Evolutionary conservation across 2,888 invertebrate genomes (phyloP).

Genomic region (Microplitis deprimator): DNA sequence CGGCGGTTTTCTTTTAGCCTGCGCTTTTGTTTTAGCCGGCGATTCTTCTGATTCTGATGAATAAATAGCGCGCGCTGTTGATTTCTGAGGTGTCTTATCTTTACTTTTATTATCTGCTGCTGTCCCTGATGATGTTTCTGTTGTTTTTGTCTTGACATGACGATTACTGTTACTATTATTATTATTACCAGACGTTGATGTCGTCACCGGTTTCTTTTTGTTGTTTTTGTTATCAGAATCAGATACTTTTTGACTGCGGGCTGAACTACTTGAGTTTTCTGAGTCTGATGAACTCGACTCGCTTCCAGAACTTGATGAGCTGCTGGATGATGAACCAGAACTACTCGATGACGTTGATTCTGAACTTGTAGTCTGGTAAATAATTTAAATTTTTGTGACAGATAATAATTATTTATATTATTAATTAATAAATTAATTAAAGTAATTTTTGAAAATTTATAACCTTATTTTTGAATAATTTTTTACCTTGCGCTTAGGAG

Average conservation of each 20-base stretch:
- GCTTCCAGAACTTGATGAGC: constrained; percentile 68
- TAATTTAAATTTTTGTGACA: too few relatives aligned
- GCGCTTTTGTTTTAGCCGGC: constrained; percentile 63
- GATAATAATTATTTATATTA: too few relatives aligned
- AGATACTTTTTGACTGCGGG: constrained; percentile 65
- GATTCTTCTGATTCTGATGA: constrained; percentile 69
- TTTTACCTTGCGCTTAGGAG: background rate
- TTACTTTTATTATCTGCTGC: constrained; percentile 62
- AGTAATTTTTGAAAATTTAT: background rate
- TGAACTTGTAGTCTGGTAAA: constrained; percentile 66
- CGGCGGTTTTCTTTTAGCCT: constrained; percentile 73
- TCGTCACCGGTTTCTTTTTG: constrained; percentile 58
- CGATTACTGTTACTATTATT: constrained; percentile 32
- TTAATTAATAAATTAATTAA: background rate
- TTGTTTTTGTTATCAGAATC: constrained; percentile 63
- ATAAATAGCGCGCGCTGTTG: constrained; percentile 59
- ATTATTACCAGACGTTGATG: constrained; percentile 25
- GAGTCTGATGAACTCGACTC: constrained; percentile 69
- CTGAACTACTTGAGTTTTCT: constrained; percentile 67
- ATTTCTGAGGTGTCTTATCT: constrained; percentile 61
- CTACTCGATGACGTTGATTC: constrained; percentile 67
- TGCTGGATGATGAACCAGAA: constrained; percentile 67
- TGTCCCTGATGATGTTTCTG: constrained; percentile 52
- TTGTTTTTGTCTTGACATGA: constrained; percentile 63
- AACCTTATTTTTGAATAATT: background rate